Evolutionary conservation across 2,888 invertebrate species (phyloP).

Genomic region (Pinctada fucata): DNA sequence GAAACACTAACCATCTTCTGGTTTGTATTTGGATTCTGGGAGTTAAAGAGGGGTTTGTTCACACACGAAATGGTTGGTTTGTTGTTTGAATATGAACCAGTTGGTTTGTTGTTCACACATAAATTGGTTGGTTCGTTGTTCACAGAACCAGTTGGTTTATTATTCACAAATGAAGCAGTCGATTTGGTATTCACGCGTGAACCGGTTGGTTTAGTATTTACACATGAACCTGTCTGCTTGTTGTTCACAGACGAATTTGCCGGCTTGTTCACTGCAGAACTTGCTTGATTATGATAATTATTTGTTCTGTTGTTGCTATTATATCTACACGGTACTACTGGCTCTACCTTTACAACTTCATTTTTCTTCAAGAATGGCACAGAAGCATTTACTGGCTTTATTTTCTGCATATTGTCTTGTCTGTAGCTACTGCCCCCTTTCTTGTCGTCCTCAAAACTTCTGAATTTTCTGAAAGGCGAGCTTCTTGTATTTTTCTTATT

Average conservation of each 20-base stretch:
- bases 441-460: slow-evolving; percentile 40
- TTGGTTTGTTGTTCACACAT: background rate
- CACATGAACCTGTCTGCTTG: background rate
- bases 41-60: background rate
- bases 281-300: background rate
- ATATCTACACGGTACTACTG: too few relatives aligned
- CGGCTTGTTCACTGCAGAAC: background rate
- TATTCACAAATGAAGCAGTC: background rate
- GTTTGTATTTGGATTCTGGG: background rate
- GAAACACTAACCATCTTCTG: background rate
- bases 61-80: background rate
- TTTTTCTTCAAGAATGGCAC: too few relatives aligned
- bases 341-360: too few relatives aligned
- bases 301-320: background rate
- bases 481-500: background rate
- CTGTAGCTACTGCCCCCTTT: background rate
- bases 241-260: background rate
- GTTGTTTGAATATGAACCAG: background rate
- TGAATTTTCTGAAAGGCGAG: slow-evolving; percentile 43
- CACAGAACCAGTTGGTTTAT: background rate
- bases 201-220: background rate
- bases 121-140: background rate
- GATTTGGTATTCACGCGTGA: background rate
- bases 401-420: background rate
- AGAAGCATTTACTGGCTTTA: background rate